Evolutionary conservation across 2,113 vertebrate species (phyloP), one percentile per base, ranked within the genome.

Genomic region (Lepisosteus oculatus): DNA sequence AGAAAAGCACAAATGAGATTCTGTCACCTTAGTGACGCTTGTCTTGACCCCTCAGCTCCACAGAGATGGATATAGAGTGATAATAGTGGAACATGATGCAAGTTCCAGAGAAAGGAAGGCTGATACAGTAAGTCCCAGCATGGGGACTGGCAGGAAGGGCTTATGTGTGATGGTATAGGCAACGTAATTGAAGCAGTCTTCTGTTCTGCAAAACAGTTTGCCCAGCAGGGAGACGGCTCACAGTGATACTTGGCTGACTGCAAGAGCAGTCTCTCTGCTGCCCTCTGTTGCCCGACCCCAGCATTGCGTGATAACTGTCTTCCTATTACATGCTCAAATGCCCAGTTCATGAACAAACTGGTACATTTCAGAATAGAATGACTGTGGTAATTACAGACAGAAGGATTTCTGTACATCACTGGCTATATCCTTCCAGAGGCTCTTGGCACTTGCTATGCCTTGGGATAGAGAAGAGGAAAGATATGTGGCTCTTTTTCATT

Each of bases 1-100:
- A 62, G 65, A 51, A 68, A 62, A 61, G 41, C 61, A 44, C 72
- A 66, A 67, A 66, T 73, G 51, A 68, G 43, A 47, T 56, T 61
- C 69, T 55, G 65, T 59, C 65, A 73, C 2, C 72, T 69, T 69
- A 51, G 57, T 57, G 14, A n/a, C 67, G 57, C 41, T 59, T 13
- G 12, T 59, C 56, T 59, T n/a, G 56, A 59, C 12, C 56, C 72
- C 65, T 41, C 44, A 13, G 29, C 44, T 56, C 4, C 43, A 54
- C 55, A n/a, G 29, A 29, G 55, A 55, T 29, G 43, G 15, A 45
- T 15, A 41, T 6, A 55, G 44, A 54, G 17, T 64, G 43, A 67
- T 3, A 69, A 14, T 29, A 57, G 43, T 17, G 43, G 45, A n/a
- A 51, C 2, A 0, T 0, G 56, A 47, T 14, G 8, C 11, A 15